These are phyloP conservation scores for Pan paniscus DNA, from an alignment of 2,113 vertebrate genomes.

Conservation along the genomic window DNA sequence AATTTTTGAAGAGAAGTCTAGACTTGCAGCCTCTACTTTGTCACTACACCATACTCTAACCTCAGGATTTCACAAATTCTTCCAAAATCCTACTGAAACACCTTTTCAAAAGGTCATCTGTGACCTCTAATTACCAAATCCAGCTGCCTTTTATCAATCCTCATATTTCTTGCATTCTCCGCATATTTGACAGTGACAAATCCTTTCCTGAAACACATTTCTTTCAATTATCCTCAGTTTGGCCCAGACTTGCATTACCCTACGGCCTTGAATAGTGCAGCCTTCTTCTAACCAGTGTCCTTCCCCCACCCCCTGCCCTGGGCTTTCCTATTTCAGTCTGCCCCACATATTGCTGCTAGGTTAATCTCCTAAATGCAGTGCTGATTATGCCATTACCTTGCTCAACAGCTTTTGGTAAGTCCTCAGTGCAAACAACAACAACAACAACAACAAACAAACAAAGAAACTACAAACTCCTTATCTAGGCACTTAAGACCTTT, in stretches of 20 bases:
- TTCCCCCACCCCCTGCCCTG: not conserved
- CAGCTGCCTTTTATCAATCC: conserved; percentile 22
- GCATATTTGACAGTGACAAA: conserved; percentile 34
- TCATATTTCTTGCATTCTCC: conserved; percentile 35
- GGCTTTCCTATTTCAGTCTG: conserved; percentile 27
- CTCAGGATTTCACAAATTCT: conserved; percentile 40
- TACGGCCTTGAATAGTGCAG: conserved; percentile 14
- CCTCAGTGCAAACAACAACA: not conserved
- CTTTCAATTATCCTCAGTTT: conserved; percentile 35
- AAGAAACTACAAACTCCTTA: not conserved
- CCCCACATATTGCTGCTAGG: not conserved
- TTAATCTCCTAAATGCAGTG: conserved; percentile 14
- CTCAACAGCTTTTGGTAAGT: conserved; percentile 12
- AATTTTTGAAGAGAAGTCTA: conserved; percentile 43
- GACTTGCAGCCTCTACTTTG: not conserved
- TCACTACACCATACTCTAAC: not conserved
- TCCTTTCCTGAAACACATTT: conserved; percentile 50
- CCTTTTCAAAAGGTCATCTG: conserved; percentile 26
- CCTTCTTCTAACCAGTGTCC: conserved; percentile 6
- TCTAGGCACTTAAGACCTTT: not conserved
- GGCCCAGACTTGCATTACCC: conserved; percentile 10
- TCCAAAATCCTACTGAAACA: conserved; percentile 34
- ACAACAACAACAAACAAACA: not conserved
- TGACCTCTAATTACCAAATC: conserved; percentile 24
- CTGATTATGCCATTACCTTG: conserved; percentile 41